phyloP scores from a whole-genome alignment of 2,888 invertebrate genomes.

The Gnatocerus cornutus region DNA sequence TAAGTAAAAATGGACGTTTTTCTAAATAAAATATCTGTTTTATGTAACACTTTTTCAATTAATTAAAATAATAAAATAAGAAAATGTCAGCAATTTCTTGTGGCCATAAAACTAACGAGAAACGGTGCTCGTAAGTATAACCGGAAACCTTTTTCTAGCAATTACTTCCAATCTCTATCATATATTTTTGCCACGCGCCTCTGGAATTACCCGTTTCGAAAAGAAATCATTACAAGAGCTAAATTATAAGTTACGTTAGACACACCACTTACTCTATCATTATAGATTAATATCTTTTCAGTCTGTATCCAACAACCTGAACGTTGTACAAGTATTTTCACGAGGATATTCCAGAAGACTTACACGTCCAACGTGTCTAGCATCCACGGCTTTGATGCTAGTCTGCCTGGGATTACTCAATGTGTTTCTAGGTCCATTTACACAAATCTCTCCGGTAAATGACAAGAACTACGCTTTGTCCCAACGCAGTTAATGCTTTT shows the following conservation, averaged over 20 bases:
- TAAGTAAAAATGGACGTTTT: too few relatives aligned
- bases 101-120: too few relatives aligned
- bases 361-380: conserved; percentile 62
- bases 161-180: conserved; percentile 10
- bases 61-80: too few relatives aligned
- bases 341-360: conserved; percentile 59
- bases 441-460: conserved; percentile 67
- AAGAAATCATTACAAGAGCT: conserved; percentile 7
- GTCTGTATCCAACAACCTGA: conserved; percentile 57
- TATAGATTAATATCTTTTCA: conserved; percentile 32
- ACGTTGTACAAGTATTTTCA: conserved; percentile 62
- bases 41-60: too few relatives aligned
- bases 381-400: conserved; percentile 64
- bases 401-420: conserved; percentile 61
- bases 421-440: conserved; percentile 65
- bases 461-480: background rate
- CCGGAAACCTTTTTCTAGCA: conserved; percentile 13
- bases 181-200: conserved; percentile 12
- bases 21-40: too few relatives aligned
- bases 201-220: conserved; percentile 24
- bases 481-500: conserved; percentile 11
- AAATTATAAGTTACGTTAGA: conserved; percentile 11
- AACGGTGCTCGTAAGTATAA: background rate
- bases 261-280: conserved; percentile 1
- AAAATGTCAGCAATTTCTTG: too few relatives aligned